These are phyloP conservation scores for Lanius ludovicianus DNA, from an alignment of 2,113 vertebrate genomes.

Conservation along the genomic window DNA sequence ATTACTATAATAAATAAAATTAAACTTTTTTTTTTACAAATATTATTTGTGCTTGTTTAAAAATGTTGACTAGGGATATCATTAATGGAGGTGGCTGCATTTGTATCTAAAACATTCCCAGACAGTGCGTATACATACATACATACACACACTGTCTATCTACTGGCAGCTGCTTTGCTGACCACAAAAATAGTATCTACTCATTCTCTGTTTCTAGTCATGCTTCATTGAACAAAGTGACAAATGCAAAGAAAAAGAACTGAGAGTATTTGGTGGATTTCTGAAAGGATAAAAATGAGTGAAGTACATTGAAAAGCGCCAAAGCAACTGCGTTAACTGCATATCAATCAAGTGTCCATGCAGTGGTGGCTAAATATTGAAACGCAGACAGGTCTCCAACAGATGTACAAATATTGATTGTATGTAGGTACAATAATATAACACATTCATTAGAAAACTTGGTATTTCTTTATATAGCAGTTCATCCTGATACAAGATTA, in stretches of 20 bases:
- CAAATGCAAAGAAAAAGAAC: slow-evolving; percentile 71
- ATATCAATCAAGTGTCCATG: slow-evolving; percentile 62
- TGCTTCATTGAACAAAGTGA: slow-evolving; percentile 75
- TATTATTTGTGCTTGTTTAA: slow-evolving; percentile 94
- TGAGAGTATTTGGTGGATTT: slow-evolving; percentile 59
- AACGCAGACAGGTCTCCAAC: slow-evolving; percentile 53
- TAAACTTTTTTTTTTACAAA: slow-evolving; percentile 91
- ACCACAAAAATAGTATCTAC: slow-evolving; percentile 84
- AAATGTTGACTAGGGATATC: slow-evolving; percentile 81
- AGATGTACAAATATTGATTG: slow-evolving; percentile 54
- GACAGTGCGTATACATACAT: slow-evolving; percentile 53
- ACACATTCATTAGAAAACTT: slow-evolving; percentile 67
- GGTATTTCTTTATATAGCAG: slow-evolving; percentile 46
- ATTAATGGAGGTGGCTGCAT: slow-evolving; percentile 69
- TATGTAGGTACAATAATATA: slow-evolving; percentile 57
- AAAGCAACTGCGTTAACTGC: slow-evolving; percentile 54
- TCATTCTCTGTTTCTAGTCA: slow-evolving; percentile 68
- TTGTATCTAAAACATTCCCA: slow-evolving; percentile 71
- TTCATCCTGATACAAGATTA: slow-evolving; percentile 69
- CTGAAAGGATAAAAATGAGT: slow-evolving; percentile 58
- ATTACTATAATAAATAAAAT: slow-evolving; percentile 92
- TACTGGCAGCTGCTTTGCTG: slow-evolving; percentile 80
- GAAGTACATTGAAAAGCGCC: slow-evolving; percentile 64
- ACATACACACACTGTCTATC: slow-evolving; percentile 11
- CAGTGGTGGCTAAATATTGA: slow-evolving; percentile 35